Conservation (phyloP, 1,140 invertebrate species). For the Gonatopus flavifemur region DNA sequence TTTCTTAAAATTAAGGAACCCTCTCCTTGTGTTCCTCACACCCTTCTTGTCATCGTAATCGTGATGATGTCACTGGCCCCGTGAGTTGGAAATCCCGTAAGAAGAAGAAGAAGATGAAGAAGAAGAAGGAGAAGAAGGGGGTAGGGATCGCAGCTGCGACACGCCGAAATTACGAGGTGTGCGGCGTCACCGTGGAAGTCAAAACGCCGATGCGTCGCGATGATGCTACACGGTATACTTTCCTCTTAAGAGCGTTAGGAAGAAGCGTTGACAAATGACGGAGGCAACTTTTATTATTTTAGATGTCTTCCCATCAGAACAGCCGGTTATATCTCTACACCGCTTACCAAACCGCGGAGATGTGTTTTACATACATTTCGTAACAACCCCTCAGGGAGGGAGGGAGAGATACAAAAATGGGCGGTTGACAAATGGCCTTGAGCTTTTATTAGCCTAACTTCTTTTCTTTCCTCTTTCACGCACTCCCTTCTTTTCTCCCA, state of each 20-base stretch:
- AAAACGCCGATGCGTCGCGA: constrained; percentile 21
- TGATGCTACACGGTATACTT: no score
- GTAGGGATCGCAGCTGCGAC: constrained; percentile 36
- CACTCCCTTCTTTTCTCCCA: constrained; percentile 5
- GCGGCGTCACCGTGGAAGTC: constrained; percentile 24
- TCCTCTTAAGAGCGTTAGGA: no score
- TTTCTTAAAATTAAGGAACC: no score
- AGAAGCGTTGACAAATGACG: constrained; percentile 58
- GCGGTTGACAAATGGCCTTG: constrained; percentile 51
- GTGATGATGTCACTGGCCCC: constrained; percentile 14
- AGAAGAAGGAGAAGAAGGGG: neutral
- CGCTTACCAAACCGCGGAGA: constrained; percentile 29
- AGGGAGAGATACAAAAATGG: constrained; percentile 12
- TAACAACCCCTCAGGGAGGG: constrained; percentile 21
- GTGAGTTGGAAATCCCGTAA: constrained; percentile 1
- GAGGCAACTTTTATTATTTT: constrained; percentile 60
- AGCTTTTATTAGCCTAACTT: constrained; percentile 54
- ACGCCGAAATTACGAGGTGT: constrained; percentile 36
- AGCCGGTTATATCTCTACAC: constrained; percentile 28
- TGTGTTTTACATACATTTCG: constrained; percentile 57
- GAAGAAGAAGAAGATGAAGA: neutral
- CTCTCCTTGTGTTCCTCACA: no score
- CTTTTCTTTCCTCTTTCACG: constrained; percentile 31
- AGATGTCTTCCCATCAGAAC: constrained; percentile 51
- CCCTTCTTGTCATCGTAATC: no score